These are phyloP conservation scores for Cryptoblepharus egeriae DNA, from an alignment of 2,797 vertebrate genomes.

Conservation along the genomic window DNA sequence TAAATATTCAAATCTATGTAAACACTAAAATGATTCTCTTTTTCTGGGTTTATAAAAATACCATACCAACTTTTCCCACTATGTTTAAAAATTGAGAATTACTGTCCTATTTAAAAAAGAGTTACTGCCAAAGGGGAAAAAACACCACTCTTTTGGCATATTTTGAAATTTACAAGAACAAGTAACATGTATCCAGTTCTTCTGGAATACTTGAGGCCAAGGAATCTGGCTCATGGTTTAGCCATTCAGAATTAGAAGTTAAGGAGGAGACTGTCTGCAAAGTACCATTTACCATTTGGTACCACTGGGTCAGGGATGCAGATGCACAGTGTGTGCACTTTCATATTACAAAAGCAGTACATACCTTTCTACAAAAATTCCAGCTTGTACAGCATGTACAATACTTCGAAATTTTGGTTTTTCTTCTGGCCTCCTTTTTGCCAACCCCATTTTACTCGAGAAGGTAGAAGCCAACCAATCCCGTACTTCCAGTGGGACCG, in stretches of 20 bases:
- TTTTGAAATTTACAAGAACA: neutral
- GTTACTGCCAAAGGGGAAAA: no score
- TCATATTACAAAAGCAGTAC: neutral
- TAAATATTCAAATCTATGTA: neutral
- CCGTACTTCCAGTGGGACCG: constrained; percentile 92
- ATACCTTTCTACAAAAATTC: constrained; percentile 98
- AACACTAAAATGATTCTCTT: neutral
- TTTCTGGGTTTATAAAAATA: neutral
- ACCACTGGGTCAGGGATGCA: fast-evolving
- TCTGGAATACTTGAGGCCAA: neutral
- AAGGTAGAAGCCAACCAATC: constrained; percentile 98
- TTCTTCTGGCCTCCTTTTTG: constrained; percentile 90
- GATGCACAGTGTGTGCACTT: neutral
- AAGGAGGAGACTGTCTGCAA: neutral
- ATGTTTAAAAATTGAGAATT: neutral
- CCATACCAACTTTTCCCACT: neutral
- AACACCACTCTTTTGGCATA: neutral
- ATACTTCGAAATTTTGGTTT: constrained; percentile 97
- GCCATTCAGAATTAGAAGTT: neutral
- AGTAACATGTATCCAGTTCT: neutral
- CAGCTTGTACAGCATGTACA: constrained; percentile 96
- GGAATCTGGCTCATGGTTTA: neutral
- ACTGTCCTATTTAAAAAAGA: no score
- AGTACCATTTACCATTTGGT: neutral
- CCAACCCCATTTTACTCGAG: constrained; percentile 94